Percentiles rank a stretch among this genome's conserved stretches.
phyloP scores from a whole-genome alignment of 2,888 invertebrate species.

The Diogma glabrata region DNA sequence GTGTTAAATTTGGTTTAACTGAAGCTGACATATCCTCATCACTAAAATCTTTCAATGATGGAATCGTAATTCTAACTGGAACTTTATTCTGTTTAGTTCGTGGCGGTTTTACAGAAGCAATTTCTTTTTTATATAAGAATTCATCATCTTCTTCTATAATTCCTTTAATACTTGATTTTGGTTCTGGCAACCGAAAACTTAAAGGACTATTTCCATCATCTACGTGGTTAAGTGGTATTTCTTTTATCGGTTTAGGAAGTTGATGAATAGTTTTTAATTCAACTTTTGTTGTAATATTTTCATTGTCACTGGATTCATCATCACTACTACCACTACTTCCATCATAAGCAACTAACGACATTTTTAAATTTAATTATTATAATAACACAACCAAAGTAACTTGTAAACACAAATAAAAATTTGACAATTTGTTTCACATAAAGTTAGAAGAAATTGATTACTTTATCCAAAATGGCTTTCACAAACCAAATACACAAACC shows the following conservation, averaged over 20 bases:
- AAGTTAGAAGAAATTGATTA: no score
- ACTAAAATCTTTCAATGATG: slow-evolving; percentile 46
- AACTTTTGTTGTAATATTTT: slow-evolving; percentile 19
- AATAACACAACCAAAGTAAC: no score
- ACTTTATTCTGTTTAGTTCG: no score
- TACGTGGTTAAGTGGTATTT: background rate
- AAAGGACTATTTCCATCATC: slow-evolving; percentile 21
- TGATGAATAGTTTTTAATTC: background rate
- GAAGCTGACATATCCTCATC: slow-evolving; percentile 21
- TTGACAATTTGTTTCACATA: no score
- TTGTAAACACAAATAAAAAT: no score
- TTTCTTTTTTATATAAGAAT: slow-evolving; percentile 47
- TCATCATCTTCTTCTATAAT: slow-evolving; percentile 49
- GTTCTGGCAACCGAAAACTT: slow-evolving; percentile 24
- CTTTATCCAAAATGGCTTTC: no score
- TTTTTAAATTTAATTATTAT: no score
- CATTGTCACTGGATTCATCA: slow-evolving; percentile 17
- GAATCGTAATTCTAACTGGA: slow-evolving; percentile 54
- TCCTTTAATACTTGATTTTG: slow-evolving; percentile 22
- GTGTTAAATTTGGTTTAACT: background rate
- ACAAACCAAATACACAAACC: no score
- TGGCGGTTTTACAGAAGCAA: slow-evolving; percentile 25
- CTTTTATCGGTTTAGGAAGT: background rate
- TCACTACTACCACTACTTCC: slow-evolving; percentile 37
- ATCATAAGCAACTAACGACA: slow-evolving; percentile 54